A percentile compares a stretch with the other conserved stretches of the same genome.
Evolutionary conservation across 2,113 vertebrate genomes (phyloP).

Genomic region (Prinia subflava): DNA sequence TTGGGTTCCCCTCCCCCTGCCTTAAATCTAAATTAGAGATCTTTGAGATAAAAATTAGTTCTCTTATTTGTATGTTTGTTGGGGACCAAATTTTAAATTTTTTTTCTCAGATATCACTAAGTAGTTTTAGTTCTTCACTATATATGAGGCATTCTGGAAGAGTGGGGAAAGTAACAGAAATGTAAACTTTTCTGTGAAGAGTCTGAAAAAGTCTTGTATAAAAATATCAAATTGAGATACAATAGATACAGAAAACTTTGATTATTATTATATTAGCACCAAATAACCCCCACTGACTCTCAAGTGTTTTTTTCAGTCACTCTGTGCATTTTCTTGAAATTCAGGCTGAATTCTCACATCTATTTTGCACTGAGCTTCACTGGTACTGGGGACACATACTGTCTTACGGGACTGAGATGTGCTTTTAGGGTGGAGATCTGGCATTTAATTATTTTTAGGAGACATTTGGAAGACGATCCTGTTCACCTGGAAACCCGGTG

Average conservation of each 20-base stretch:
- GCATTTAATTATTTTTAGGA: not conserved
- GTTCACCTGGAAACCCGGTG: not conserved
- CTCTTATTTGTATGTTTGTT: not conserved
- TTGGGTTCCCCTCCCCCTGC: accelerated
- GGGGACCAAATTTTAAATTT: not conserved
- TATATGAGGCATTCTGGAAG: not conserved
- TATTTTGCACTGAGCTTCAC: not conserved
- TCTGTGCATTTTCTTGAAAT: not conserved
- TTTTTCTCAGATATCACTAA: not conserved
- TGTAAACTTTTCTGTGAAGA: not conserved
- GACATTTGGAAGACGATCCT: not conserved
- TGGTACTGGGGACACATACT: accelerated
- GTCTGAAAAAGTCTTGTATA: not conserved
- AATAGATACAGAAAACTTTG: not conserved
- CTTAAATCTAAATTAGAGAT: not conserved
- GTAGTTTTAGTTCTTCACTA: not conserved
- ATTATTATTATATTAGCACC: not conserved
- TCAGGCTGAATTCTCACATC: not conserved
- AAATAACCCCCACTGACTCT: not conserved
- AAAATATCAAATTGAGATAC: not conserved
- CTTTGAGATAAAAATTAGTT: not conserved
- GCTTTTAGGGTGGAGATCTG: not conserved
- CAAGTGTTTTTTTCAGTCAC: not conserved
- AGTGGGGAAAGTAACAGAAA: not conserved
- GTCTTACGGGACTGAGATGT: not conserved